These are phyloP conservation scores for Champsocephalus esox DNA, from an alignment of 2,797 vertebrate species.

Conservation along the genomic window DNA sequence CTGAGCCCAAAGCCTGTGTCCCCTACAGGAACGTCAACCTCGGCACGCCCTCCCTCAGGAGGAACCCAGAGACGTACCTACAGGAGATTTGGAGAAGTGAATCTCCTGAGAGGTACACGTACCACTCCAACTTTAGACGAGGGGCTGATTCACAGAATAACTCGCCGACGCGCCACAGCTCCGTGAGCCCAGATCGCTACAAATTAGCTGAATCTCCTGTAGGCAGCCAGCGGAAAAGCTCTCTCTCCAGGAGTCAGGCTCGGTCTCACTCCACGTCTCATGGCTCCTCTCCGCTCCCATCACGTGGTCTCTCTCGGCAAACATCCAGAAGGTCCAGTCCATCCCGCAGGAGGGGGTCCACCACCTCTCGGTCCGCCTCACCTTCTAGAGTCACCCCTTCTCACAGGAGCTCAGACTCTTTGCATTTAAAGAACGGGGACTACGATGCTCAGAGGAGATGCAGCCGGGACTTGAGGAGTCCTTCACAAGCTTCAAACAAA, in stretches of 20 bases:
- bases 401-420: constrained; percentile 62
- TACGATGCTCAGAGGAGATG: constrained; percentile 23
- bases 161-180: constrained; percentile 81
- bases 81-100: constrained; percentile 81
- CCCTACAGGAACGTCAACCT: constrained; percentile 85
- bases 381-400: constrained; percentile 59
- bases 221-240: constrained; percentile 63
- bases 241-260: constrained; percentile 64
- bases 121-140: constrained; percentile 85
- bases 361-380: constrained; percentile 58
- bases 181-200: constrained; percentile 79
- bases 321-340: constrained; percentile 82
- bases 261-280: constrained; percentile 67
- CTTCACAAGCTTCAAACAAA: constrained; percentile 77
- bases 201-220: constrained; percentile 55
- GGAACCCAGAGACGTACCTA: constrained; percentile 73
- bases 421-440: constrained; percentile 57
- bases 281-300: constrained; percentile 66
- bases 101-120: constrained; percentile 85
- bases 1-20: constrained; percentile 84
- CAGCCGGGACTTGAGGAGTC: constrained; percentile 57
- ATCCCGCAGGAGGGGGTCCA: constrained; percentile 68
- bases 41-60: constrained; percentile 83
- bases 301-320: constrained; percentile 68
- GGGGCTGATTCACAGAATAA: constrained; percentile 72